Percentiles rank a stretch among this genome's conserved stretches.
Evolutionary conservation across 2,888 invertebrate species (phyloP).

Genomic region (Drosophila pseudotalamancana): DNA sequence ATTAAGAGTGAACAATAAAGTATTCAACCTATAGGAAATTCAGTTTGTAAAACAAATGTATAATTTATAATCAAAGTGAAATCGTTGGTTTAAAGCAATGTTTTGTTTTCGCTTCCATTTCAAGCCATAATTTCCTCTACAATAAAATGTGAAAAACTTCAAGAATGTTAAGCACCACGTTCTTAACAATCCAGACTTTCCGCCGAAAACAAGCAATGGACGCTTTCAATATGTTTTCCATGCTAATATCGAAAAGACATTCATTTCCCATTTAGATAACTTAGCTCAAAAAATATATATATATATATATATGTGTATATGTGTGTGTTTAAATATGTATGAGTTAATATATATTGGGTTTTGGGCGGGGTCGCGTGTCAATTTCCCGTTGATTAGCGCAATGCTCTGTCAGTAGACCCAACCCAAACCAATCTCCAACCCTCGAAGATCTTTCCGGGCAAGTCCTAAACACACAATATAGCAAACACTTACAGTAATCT

Average conservation of each 20-base stretch:
- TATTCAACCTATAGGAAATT: no score
- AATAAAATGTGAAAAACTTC: neutral
- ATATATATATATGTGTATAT: no score
- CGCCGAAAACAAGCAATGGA: neutral
- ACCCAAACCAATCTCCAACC: constrained; percentile 22
- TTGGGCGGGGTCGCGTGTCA: constrained; percentile 40
- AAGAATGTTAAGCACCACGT: constrained; percentile 4
- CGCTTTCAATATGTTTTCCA: constrained; percentile 22
- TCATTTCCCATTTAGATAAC: constrained; percentile 29
- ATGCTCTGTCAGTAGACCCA: constrained; percentile 31
- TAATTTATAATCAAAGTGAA: no score
- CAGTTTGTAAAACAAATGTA: neutral
- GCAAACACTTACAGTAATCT: constrained; percentile 37
- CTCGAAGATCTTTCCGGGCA: neutral
- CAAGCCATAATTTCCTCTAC: neutral
- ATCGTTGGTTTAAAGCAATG: no score
- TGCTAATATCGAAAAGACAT: constrained; percentile 10
- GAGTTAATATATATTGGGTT: constrained; percentile 1
- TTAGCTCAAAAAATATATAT: constrained; percentile 27
- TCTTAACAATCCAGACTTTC: constrained; percentile 5
- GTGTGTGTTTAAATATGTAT: no score
- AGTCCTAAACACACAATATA: constrained; percentile 51
- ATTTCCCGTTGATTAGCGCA: constrained; percentile 70
- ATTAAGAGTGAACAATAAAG: no score
- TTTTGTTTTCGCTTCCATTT: constrained; percentile 1